Conservation (phyloP, 37 sponge, comb jelly and placozoan genomes). For the Axinella damicornis region DNA sequence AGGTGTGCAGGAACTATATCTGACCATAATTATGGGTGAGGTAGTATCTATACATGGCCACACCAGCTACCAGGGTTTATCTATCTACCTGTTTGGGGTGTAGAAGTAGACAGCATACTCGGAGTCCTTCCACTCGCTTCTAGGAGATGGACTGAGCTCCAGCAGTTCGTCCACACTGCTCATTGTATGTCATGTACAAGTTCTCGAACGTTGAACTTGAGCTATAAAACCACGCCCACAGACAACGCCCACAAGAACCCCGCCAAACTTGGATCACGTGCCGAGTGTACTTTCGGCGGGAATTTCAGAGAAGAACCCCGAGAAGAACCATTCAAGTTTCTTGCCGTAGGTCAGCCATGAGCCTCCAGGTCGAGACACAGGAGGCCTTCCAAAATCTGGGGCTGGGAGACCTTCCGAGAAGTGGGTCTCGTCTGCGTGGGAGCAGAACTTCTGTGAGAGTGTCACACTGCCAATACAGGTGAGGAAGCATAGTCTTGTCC, state of each 20-base stretch:
- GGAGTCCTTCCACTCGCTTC: constrained; percentile 47
- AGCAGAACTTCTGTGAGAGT: constrained; percentile 49
- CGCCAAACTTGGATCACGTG: too few species aligned
- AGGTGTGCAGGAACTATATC: too few species aligned
- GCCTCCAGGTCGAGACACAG: constrained; percentile 13
- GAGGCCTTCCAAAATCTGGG: constrained; percentile 44
- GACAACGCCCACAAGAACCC: too few species aligned
- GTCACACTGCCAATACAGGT: constrained; percentile 18
- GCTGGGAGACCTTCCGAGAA: constrained; percentile 21
- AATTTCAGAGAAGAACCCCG: too few species aligned
- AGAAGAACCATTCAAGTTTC: too few species aligned
- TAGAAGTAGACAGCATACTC: constrained; percentile 57
- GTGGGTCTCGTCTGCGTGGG: constrained; percentile 54
- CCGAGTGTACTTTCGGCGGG: too few species aligned
- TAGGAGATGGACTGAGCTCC: too few species aligned
- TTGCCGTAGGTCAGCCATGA: constrained; percentile 3
- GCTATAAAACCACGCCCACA: too few species aligned
- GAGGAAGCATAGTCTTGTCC: background rate
- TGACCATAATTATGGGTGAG: background rate
- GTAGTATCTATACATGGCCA: background rate
- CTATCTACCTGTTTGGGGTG: constrained; percentile 48
- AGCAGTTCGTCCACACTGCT: too few species aligned
- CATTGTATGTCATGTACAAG: too few species aligned
- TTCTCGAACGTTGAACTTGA: too few species aligned
- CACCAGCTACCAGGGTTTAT: background rate